Evolutionary conservation across 2,797 vertebrate species (phyloP), one percentile per base, ranked within the genome.

Genomic region (Bryconaethiops microstoma): DNA sequence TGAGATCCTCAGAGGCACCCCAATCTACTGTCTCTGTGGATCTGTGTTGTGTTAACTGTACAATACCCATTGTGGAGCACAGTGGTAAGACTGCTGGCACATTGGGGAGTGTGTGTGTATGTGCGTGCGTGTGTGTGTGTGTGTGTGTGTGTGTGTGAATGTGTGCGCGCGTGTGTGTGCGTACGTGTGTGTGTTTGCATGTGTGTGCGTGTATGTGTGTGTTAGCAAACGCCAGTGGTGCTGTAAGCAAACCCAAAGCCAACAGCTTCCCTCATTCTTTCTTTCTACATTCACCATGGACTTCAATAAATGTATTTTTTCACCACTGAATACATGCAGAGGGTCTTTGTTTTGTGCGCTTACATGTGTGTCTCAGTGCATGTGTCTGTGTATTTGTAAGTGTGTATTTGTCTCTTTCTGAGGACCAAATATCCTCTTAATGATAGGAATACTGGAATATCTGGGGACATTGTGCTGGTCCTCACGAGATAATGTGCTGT

Each of bases 301-400:
- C 94, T 93, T 93, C 91, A 94, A 95, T 93, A 93, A 93, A 95
- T 94, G 92, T 93, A 93, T 94, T 95, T 94, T 94, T 94, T 93
- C 92, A 94, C 91, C 94, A 93, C 91, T 88, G 88, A 86, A 79
- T 84, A 45, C 89, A 86, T 90, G 90, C 90, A 84, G 78, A 85
- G 67, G 29, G 76, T 86, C 83, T 89, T 85, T 88, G 54, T 62
- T 74, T 79, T 78, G 45, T 80, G 23, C 67, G 39, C 16, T 65
- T 69, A 42, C 42, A 54, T 74, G 48, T 68, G 62, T 67, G 60
- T 42, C 13, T 75, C 12, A 57, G 29, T 64, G 55, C 57, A 23
- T 76, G 21, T 5, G 9, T 25, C 39, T 59, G 48, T 67, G 25
- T 63, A 42, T 64, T 50, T 87, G 63, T 87, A 76, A 79, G 35